Evolutionary conservation across 2,797 vertebrate genomes (phyloP), one percentile per base, ranked within the genome.

Genomic region (Danio aesculapii): DNA sequence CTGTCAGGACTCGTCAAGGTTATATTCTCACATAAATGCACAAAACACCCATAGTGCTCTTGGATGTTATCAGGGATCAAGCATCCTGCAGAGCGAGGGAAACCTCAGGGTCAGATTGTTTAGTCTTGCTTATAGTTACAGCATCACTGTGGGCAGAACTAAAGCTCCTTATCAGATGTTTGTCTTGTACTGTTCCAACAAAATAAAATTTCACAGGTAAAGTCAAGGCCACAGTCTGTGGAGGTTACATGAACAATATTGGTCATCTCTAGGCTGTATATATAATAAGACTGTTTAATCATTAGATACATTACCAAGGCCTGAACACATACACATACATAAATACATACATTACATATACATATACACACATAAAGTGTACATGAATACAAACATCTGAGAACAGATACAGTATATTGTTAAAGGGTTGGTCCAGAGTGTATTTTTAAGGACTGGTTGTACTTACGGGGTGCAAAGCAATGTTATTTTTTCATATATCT

Each of bases 21-120:
- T 63, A 44, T 17, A 63, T 71, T 71, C n/a, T 52, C 16, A 71
- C 57, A 52, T 62, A 62, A 61, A 79, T 39, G 8, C 58, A 44
- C 68, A 71, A 10, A 78, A 78, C 43, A 68, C 63, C 43, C 63
- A 30, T 44, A 77, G 19, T 78, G 17, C 39, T 52, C 39, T 46
- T 62, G 17, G 49, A 53, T 72, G 47, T 71, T 72, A 71, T 79
- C 77, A 53, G 68, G 58, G 68, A 79, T 71, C 64, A 77, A 74
- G 53, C 70, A 19, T 72, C 11, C 53, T 14, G 41, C 53, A 21
- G 14, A 77, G 57, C 6, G 11, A 49, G 58, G 39, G 17, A 63
- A 62, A 53, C 68, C 57, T 72, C 68, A 79, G 39, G 77, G 68
- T 79, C 68, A 64, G 30, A 62, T 55, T 79, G 68, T 79, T 79